Base-by-base conservation (phyloP, 2,113 vertebrate species). In the Lepidothrix coronata region DNA sequence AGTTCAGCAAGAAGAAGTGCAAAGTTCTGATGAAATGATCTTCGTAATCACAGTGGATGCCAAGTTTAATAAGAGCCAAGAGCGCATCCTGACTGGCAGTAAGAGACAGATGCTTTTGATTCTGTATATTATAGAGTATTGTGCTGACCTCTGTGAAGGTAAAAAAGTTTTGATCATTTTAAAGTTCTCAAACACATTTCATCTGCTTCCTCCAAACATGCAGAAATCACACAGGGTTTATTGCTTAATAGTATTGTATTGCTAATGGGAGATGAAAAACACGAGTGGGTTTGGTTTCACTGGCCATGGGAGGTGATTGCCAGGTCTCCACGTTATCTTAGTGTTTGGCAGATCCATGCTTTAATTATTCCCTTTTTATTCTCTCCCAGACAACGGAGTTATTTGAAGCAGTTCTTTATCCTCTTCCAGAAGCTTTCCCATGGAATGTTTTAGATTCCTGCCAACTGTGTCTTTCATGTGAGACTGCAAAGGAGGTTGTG, bases 401-500 rank as follows among this genome's bases (percentile, higher is more conserved):
- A 88, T 92, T 89, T 86, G 92, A 92, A 88, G 52, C 65, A 63
- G 68, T 95, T 86, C 76, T 85, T 93, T 74, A 83, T 83, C 93
- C 83, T 81, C 35, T 91, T 93, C 83, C 86, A 92, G 93, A 91
- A 95, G 68, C 91, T 92, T 88, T 96, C 73, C 85, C 57, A 18
- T 86, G 92, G 68, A 93, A 71, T 86, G 83, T 91, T 93, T 88
- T 46, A 63, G 35, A 59, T 91, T 92, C 68, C 61, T 95, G 91
- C 91, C 89, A 95, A 67, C 73, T 59, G 52, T 91, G 89, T 57
- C 65, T 95, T 95, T 95, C 88, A 84, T 92, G 86, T 84, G 89
- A 89, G 93, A 74, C 94, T 87, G 94, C 84, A 91, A 95, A 91
- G 94, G 83, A 93, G 91, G 70, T 92, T 91, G 93, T 95, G 94